Evolutionary conservation across 2,113 vertebrate species (phyloP).

Genomic region (Choloepus hoffmanni): DNA sequence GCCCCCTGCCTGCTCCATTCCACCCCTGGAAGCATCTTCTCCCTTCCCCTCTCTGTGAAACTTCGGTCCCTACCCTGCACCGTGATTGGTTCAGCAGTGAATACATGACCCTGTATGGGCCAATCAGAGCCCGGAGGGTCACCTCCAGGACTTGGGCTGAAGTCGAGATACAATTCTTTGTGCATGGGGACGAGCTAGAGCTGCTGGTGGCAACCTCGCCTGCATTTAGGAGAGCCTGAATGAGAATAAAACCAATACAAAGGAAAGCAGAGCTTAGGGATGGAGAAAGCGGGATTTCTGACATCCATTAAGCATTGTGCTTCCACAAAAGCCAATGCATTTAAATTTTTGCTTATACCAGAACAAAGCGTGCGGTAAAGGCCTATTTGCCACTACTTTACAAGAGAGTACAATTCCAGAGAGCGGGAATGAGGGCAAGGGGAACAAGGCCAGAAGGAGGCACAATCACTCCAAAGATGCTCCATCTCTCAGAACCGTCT

Average conservation of each 20-base stretch:
- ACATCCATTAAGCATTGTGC: background rate
- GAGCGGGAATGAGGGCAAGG: background rate
- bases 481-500: background rate
- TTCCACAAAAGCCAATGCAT: background rate
- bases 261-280: background rate
- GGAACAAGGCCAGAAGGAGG: background rate
- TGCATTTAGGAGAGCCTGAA: background rate
- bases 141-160: background rate
- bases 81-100: background rate
- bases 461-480: rapidly evolving
- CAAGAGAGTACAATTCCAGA: background rate
- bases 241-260: background rate
- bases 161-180: background rate
- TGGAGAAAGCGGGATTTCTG: background rate
- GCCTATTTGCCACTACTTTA: background rate
- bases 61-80: background rate
- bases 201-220: background rate
- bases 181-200: background rate
- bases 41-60: background rate
- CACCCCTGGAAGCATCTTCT: too few species aligned
- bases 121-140: background rate
- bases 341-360: background rate
- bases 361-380: background rate
- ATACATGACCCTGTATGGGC: background rate
- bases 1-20: background rate